Percentiles rank a stretch among this genome's conserved stretches.
phyloP scores from a whole-genome alignment of 2,888 invertebrate genomes.

The Diplazon laetatorius region DNA sequence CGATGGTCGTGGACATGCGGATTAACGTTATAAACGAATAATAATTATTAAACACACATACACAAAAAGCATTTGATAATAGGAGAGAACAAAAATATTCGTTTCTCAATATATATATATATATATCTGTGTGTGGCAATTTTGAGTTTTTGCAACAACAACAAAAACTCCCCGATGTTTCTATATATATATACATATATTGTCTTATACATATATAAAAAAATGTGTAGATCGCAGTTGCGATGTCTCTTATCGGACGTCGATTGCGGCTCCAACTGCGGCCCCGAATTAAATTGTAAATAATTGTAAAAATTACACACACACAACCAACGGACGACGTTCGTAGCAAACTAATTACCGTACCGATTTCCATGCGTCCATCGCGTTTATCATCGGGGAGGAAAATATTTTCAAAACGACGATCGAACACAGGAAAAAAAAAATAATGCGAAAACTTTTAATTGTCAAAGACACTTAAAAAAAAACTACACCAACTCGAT shows the following conservation, averaged over 20 bases:
- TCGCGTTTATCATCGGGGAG: conserved; percentile 19
- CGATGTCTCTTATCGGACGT: conserved; percentile 33
- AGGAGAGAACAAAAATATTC: conserved; percentile 50
- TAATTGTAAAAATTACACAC: conserved; percentile 35
- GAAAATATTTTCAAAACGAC: conserved; percentile 10
- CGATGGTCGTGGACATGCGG: conserved; percentile 60
- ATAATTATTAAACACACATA: conserved; percentile 16
- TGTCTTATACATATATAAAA: background rate
- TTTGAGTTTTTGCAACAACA: conserved; percentile 53
- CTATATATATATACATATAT: background rate
- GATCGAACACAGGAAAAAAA: conserved; percentile 27
- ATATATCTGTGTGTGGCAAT: conserved; percentile 31
- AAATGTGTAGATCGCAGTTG: conserved; percentile 19
- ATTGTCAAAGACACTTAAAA: conserved; percentile 40
- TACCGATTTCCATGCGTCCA: conserved; percentile 8
- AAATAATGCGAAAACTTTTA: conserved; percentile 29
- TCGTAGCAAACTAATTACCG: conserved; percentile 12
- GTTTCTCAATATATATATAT: conserved; percentile 40
- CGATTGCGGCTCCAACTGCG: conserved; percentile 36
- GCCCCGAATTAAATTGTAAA: conserved; percentile 42
- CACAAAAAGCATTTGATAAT: conserved; percentile 44
- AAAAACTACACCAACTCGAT: conserved; percentile 8
- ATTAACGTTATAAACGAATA: conserved; percentile 3
- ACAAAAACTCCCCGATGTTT: conserved; percentile 27
- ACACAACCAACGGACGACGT: conserved; percentile 3